These are phyloP conservation scores for Tringa solitaria DNA, from an alignment of 2,113 vertebrate species.

Conservation along the genomic window DNA sequence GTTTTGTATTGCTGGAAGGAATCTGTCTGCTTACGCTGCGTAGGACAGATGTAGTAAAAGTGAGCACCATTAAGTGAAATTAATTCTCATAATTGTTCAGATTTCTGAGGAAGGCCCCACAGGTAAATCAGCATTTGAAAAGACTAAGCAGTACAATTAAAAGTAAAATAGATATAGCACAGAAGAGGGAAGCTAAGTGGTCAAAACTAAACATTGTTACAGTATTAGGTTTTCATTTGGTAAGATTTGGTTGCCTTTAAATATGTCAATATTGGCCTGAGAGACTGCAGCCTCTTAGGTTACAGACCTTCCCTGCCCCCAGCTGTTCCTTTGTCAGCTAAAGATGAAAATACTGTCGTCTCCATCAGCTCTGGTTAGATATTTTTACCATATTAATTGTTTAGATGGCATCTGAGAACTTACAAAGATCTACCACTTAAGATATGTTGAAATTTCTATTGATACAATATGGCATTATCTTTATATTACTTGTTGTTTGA, in stretches of 20 bases:
- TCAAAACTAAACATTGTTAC: accelerated
- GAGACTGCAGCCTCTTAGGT: background rate
- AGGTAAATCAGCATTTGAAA: background rate
- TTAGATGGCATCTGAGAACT: background rate
- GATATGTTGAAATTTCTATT: background rate
- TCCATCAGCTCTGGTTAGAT: background rate
- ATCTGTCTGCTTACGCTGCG: background rate
- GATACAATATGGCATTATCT: background rate
- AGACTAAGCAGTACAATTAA: background rate
- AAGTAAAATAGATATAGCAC: background rate
- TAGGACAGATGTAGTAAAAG: background rate
- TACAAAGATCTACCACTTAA: background rate
- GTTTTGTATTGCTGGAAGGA: background rate
- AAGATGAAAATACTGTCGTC: background rate
- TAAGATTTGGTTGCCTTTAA: background rate
- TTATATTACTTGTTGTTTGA: background rate
- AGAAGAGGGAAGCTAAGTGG: background rate
- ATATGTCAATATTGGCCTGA: background rate
- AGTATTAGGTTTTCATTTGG: background rate
- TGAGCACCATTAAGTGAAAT: background rate
- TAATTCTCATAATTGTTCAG: background rate
- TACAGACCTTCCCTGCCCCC: background rate
- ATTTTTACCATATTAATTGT: background rate
- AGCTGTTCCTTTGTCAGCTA: background rate
- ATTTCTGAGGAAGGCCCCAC: background rate